Evolutionary conservation across 1,140 invertebrate species (phyloP).

Genomic region (Diploscapter pachys): DNA sequence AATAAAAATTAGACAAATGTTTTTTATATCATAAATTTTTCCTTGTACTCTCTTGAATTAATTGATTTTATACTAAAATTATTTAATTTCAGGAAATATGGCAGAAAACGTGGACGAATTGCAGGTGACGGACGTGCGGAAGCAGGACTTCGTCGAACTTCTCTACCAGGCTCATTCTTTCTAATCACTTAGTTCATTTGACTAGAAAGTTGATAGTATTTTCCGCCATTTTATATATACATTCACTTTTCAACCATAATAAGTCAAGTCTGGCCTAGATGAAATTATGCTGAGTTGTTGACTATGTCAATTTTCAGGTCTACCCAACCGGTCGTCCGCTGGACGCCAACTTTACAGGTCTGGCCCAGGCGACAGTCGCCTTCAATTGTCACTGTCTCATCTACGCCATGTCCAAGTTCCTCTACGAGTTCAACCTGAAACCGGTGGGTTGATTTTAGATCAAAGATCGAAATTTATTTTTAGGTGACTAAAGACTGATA

Average conservation of each 20-base stretch:
- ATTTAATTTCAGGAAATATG: too few species aligned
- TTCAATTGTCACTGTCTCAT: background rate
- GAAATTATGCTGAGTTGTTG: too few species aligned
- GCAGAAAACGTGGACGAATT: background rate
- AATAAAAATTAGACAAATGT: background rate
- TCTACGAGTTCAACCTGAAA: background rate
- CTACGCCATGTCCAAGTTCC: background rate
- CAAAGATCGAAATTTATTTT: too few species aligned
- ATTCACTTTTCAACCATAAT: too few species aligned
- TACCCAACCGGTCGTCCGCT: slow-evolving; percentile 2
- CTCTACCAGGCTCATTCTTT: too few species aligned
- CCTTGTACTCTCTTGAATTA: too few species aligned
- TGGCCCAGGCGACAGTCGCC: slow-evolving; percentile 1
- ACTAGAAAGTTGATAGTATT: too few species aligned
- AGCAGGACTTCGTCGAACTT: background rate
- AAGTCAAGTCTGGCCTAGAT: too few species aligned
- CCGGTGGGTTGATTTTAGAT: background rate
- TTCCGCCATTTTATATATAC: too few species aligned
- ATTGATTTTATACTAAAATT: too few species aligned
- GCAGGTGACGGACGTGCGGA: background rate
- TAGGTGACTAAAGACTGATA: background rate
- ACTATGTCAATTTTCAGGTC: background rate
- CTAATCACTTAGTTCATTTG: too few species aligned
- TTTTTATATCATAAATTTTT: background rate
- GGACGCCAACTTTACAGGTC: background rate